Base-by-base conservation (phyloP, 1,140 invertebrate species). In the Aporrectodea caliginosa region DNA sequence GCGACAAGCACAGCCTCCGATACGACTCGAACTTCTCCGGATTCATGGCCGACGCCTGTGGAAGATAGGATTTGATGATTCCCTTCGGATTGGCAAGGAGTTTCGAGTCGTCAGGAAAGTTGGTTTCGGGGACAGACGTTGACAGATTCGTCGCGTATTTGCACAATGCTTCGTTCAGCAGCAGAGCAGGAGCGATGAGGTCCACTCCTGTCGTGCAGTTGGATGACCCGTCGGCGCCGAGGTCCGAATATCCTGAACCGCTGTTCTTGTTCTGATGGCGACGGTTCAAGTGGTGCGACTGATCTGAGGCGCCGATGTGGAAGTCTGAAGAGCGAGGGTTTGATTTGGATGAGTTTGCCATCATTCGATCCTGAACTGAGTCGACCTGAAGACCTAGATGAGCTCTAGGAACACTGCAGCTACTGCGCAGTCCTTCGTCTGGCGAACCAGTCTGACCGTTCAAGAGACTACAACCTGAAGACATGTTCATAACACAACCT, bases 11-110 rank as follows among this genome's bases (percentile, higher is more conserved):
- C 2, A 76, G 35, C 31, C 43, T 35, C n/a, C 75, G 33, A 16
- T 76, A 76, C 2, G 75, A 76, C 16, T 76, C 75, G 35, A 76
- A 76, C 43, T 68, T 35, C 27, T 76, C 75, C 30, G 75, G 75
- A 30, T 76, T 35, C 33, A 35, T 76, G 29, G 75, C 75, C 35
- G 75, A 32, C 30, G 75, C 75, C n/a, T 35, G 27, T 27, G 75
- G 35, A 22, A 76, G 35, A 32, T 76, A 76, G 33, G 75, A 76
- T 31, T 76, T 76, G 33, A 76, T 76, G 33, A 76, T 76, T 68
- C 75, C 75, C 31, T 76, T 76, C 29, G 75, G 75, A 32, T 76
- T 76, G 29, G 75, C 75, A 35, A 76, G 75, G 33, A 76, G 75
- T 31, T 76, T 76, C 27, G 75, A 76, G n/a, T 76, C 75, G 27